Base-by-base conservation (phyloP, 1,140 invertebrate genomes). In the Pinna nobilis region DNA sequence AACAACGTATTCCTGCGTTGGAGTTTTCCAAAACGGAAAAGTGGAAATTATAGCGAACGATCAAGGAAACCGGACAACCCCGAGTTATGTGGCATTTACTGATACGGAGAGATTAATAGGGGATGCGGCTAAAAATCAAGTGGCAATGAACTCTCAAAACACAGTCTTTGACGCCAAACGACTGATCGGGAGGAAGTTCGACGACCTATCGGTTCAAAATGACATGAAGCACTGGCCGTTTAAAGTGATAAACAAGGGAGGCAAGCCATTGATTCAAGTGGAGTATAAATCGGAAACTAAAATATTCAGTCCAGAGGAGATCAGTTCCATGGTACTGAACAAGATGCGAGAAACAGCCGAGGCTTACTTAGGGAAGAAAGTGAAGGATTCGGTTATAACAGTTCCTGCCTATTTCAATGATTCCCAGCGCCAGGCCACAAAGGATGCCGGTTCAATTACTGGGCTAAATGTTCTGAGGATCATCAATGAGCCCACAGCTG, bases 291-390 rank as follows among this genome's bases (percentile, higher is more conserved):
- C 82, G 93, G 96, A 97, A 90, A 91, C 90, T 73, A 97, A 97
- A 88, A 93, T 92, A 71, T 97, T 97, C 92, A 95, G 93, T 91
- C 95, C 96, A 39, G 96, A 96, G 91, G 95, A 96, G 91, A 93
- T 97, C 61, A 96, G 94, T 81, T 94, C 94, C 2, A 95, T 97
- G 96, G 95, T 97, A 2, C 85, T 96, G 71, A 91, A 90, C 13
- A 96, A 95, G 84, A 94, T 97, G 95, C 96, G 92, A 93, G 96
- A 91, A 92, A 97, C 95, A 68, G 96, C 96, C 70, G 96, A 98
- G 90, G 95, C 95, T 11, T 98, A 98, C 86, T 51, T 70, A 23
- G 81, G 81, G 39, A 53, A 77, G 60, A 76, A 70, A 61, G 73
- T 83, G 0, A 76, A 41, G 5, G 66, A 80, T 47, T 76, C 77